Evolutionary conservation across 2,113 vertebrate species (phyloP).

Genomic region (Dipodomys ordii): DNA sequence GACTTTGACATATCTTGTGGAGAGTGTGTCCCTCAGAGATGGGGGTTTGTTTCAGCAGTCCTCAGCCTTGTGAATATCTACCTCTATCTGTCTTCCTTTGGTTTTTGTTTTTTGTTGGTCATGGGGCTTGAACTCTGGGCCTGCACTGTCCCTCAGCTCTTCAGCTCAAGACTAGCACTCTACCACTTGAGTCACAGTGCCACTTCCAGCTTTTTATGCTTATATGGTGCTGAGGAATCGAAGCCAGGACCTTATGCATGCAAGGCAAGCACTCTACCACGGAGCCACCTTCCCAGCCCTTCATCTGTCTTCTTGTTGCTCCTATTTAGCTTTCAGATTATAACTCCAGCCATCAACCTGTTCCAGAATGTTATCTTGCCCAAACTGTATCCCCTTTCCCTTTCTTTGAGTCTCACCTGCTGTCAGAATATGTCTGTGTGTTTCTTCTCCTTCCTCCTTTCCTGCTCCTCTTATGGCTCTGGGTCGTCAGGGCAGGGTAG

Average conservation of each 20-base stretch:
- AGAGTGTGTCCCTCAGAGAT: not conserved
- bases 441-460: not conserved
- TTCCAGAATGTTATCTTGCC: not conserved
- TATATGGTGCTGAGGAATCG: too few species aligned
- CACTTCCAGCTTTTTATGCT: too few species aligned
- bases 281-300: not conserved
- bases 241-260: too few species aligned
- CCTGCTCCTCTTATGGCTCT: not conserved
- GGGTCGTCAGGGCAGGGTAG: not conserved
- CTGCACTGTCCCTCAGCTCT: too few species aligned
- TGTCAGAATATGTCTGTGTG: not conserved
- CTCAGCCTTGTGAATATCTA: not conserved
- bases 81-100: not conserved
- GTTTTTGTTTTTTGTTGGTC: too few species aligned
- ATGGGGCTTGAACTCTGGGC: too few species aligned
- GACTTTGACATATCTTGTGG: constrained; percentile 1
- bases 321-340: not conserved
- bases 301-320: not conserved
- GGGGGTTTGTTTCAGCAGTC: not conserved
- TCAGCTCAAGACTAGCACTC: too few species aligned
- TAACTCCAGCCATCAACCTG: not conserved
- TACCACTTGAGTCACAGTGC: too few species aligned
- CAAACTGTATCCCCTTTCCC: not conserved
- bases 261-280: too few species aligned
- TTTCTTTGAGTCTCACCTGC: not conserved